Evolutionary conservation across 2,113 vertebrate genomes (phyloP).

Genomic region (Eurypyga helias): DNA sequence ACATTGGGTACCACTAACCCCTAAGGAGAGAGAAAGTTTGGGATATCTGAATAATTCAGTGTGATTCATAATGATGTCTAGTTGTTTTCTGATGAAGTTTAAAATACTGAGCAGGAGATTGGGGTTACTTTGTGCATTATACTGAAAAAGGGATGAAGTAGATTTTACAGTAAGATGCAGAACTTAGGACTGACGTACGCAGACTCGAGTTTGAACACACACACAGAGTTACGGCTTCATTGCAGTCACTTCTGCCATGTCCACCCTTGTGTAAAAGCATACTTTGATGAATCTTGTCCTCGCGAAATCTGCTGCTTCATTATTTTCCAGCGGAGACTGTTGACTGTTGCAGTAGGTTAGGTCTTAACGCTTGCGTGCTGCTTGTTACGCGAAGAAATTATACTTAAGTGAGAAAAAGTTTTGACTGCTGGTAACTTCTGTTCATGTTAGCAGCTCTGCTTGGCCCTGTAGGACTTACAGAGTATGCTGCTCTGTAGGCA

Average conservation of each 20-base stretch:
- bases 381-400: background rate
- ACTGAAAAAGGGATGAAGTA: background rate
- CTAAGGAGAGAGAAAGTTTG: background rate
- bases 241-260: background rate
- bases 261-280: background rate
- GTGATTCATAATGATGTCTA: background rate
- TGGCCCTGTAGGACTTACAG: background rate
- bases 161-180: background rate
- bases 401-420: background rate
- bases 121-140: background rate
- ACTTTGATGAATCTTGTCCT: background rate
- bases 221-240: background rate
- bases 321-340: background rate
- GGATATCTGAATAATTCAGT: background rate
- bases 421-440: background rate
- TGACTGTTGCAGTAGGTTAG: background rate
- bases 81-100: background rate
- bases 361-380: background rate
- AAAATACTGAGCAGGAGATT: background rate
- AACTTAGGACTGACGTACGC: background rate
- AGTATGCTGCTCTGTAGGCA: background rate
- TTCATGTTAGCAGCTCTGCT: background rate
- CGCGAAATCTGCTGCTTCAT: background rate
- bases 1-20: background rate
- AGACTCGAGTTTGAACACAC: background rate